Evolutionary conservation across 2,888 invertebrate species (phyloP), one percentile per base, ranked within the genome.

Genomic region (Aelia acuminata): DNA sequence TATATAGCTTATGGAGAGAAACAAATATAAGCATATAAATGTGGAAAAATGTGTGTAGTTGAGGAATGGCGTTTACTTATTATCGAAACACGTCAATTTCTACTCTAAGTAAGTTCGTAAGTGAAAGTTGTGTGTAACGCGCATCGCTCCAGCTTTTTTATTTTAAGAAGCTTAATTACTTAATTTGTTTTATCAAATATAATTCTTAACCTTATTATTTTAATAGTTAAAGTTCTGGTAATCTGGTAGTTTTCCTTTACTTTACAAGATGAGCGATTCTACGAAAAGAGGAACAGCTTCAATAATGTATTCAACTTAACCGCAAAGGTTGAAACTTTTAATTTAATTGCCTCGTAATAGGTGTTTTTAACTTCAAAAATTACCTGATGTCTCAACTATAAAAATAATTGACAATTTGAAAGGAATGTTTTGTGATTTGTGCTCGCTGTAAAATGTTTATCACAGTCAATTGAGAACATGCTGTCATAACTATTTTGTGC

Each of bases 391-490:
- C 10, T 13, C 0, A 57, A 57, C 63, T 35, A 70, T 80, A 80
- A 80, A 80, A 80, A 47, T 80, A 80, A 80, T 80, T 80, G 39
- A n/a, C 43, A 43, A 43, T 20, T 43, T 5, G n/a, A n/a, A 47
- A 80, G 80, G n/a, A 80, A 80, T 47, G 22, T 39, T 47, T 15
- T 18, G 18, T 11, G 39, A 80, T 80, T 80, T 43, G 43, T 15
- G 7, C 1, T 22, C 43, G 15, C 43, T 43, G 22, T 43, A 80
- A 80, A 80, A 22, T 70, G 43, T 43, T 43, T n/a, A 47, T 80
- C 18, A 18, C 7, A 80, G 0, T 43, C n/a, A 80, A 43, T 80
- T 80, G 80, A 35, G 43, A 43, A 80, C 22, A 43, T 35, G 22
- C 80, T 22, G 80, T 43, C 43, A 80, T 47, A n/a, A 80, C 8